Evolutionary conservation across 2,113 vertebrate species (phyloP).

Genomic region (Nothocercus julius): DNA sequence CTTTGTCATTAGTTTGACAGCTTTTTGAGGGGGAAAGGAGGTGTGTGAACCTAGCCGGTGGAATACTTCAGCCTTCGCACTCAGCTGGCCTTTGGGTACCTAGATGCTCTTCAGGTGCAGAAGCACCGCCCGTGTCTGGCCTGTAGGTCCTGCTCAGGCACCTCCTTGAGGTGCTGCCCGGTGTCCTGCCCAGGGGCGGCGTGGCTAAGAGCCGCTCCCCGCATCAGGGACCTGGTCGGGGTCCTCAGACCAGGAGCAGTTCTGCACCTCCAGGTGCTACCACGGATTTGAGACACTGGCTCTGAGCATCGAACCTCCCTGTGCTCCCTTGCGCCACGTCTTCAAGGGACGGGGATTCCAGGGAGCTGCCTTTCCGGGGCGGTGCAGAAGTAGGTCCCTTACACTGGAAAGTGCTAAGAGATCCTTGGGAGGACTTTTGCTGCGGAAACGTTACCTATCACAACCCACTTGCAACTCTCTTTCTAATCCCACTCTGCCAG

Average conservation of each 20-base stretch:
- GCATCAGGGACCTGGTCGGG: neutral
- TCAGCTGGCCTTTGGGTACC: neutral
- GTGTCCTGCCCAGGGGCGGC: rapidly evolving
- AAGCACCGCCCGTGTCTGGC: neutral
- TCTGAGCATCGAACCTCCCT: neutral
- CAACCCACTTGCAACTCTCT: neutral
- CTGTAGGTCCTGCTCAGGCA: rapidly evolving
- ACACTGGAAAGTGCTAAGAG: neutral
- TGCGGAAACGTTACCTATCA: neutral
- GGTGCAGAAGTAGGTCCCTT: neutral
- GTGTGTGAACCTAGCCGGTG: neutral
- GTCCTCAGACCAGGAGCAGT: neutral
- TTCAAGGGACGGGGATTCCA: no score
- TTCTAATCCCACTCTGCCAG: neutral
- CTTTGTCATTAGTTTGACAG: neutral
- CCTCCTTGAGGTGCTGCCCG: neutral
- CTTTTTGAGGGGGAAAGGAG: neutral
- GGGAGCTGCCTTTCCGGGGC: neutral
- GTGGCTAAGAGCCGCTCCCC: neutral
- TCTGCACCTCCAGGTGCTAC: neutral
- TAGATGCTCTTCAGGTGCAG: no score
- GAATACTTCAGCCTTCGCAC: neutral
- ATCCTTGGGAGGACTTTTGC: neutral
- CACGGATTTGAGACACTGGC: neutral
- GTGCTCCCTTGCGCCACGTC: neutral